Base-by-base conservation (phyloP, 2,888 invertebrate genomes). In the Cecidostiba fungosa region DNA sequence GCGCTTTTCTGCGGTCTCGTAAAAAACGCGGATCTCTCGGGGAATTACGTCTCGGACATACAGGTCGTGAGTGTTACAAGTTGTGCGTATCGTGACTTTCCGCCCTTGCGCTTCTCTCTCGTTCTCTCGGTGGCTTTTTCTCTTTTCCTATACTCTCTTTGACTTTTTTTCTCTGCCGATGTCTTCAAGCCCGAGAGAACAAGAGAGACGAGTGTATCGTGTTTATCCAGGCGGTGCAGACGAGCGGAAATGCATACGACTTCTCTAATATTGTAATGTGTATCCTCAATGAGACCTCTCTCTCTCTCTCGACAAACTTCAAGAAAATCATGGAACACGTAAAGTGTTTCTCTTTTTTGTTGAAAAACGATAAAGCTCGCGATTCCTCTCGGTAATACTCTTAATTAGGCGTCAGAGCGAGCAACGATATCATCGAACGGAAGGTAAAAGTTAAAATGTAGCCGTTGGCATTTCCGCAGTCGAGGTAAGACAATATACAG, bases 71-170 rank as follows among this genome's bases (percentile, higher is more conserved):
- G 83, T 83, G 76, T 83, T 86, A 73, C 77, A 84, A 83, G 72
- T 83, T 86, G 86, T 86, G 83, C 86, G 83, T 86, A 83, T 83
- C 85, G 76, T 86, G 80, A 86, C 80, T 80, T 86, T 80, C 74
- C 79, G 54, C 77, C 70, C 76, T 80, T 29, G n/a, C 76, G 54
- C 32, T 69, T 36, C 29, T 16, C 36, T 59, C 43, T 78, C 47
- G 59, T 26, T 59, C 36, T 78, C n/a, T 69, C 66, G 73, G 50
- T 73, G 10, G 14, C 26, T 69, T n/a, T 1, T 39, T 32, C 32
- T 54, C 47, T 32, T 29, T 47, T 23, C 6, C 10, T 39, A 23
- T 50, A 19, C n/a, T 32, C 12, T 10, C 19, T 26, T 14, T 26
- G 36, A 43, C 16, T 54, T 0, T 54, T 54, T n/a, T 54, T 3